phyloP scores from a whole-genome alignment of 2,888 invertebrate genomes.

The Drosophila picticornis region DNA sequence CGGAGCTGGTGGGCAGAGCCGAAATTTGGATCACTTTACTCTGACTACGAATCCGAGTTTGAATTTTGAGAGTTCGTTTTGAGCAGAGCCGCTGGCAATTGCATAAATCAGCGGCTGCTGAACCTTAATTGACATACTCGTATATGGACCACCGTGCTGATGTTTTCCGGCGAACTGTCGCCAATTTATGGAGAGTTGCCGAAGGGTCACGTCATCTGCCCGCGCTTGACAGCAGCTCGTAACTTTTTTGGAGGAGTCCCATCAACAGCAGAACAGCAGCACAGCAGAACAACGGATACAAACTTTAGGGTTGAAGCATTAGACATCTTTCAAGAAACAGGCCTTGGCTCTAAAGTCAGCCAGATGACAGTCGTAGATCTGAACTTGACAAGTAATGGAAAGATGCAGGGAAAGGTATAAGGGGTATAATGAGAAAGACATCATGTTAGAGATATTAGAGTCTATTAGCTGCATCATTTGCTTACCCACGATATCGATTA shows the following conservation, averaged over 20 bases:
- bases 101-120: conserved; percentile 73
- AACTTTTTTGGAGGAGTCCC: conserved; percentile 34
- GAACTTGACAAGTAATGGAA: conserved; percentile 5
- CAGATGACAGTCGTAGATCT: conserved; percentile 10
- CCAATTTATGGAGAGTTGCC: conserved; percentile 71
- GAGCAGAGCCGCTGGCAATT: conserved; percentile 61
- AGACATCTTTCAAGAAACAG: conserved; percentile 4
- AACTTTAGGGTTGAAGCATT: conserved; percentile 11
- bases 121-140: conserved; percentile 74
- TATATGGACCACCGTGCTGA: conserved; percentile 72
- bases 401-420: neutral
- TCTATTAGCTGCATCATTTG: neutral
- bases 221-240: conserved; percentile 75
- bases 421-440: neutral
- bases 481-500: neutral
- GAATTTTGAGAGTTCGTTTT: conserved; percentile 28
- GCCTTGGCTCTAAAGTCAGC: conserved; percentile 4
- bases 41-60: conserved; percentile 10
- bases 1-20: conserved; percentile 10
- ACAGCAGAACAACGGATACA: neutral
- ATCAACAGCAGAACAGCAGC: neutral
- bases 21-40: conserved; percentile 8
- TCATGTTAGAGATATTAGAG: neutral
- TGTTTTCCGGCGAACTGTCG: conserved; percentile 68
- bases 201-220: conserved; percentile 69